A percentile compares a stretch with the other conserved stretches of the same genome.
phyloP scores from a whole-genome alignment of 2,888 invertebrate species.

The Maniola hyperantus region DNA sequence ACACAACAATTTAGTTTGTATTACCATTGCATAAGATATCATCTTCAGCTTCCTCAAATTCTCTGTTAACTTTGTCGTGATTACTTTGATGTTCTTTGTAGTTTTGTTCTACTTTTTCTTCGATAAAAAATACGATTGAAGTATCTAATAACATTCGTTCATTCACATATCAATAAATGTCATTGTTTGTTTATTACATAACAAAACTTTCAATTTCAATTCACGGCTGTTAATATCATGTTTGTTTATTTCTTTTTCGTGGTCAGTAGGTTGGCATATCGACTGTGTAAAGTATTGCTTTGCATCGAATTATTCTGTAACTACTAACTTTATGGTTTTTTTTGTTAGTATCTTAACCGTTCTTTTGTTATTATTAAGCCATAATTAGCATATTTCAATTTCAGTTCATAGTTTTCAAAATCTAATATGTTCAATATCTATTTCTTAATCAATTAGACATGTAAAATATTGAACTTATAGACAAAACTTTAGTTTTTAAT shows the following conservation, averaged over 20 bases:
- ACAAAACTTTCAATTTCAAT: slow-evolving; percentile 26
- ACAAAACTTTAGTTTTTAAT: no score
- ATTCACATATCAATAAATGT: slow-evolving; percentile 4
- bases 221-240: not conserved
- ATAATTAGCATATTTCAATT: no score
- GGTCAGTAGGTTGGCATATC: not conserved
- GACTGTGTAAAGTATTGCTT: not conserved
- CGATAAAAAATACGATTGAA: not conserved
- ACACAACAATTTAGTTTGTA: not conserved
- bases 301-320: not conserved
- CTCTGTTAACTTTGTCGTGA: not conserved
- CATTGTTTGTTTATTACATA: slow-evolving; percentile 10
- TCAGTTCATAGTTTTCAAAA: no score
- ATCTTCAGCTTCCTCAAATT: not conserved
- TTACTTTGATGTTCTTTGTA: slow-evolving; percentile 7
- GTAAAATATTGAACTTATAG: no score
- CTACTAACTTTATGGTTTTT: not conserved
- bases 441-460: no score
- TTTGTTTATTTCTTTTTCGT: slow-evolving; percentile 3
- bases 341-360: not conserved
- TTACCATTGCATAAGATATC: not conserved
- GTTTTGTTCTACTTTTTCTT: slow-evolving; percentile 9
- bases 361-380: no score
- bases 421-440: no score
- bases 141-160: slow-evolving; percentile 2